A percentile compares a stretch with the other conserved stretches of the same genome.
These are phyloP conservation scores for Meloe dianella DNA, from an alignment of 2,888 invertebrate genomes.

Conservation along the genomic window DNA sequence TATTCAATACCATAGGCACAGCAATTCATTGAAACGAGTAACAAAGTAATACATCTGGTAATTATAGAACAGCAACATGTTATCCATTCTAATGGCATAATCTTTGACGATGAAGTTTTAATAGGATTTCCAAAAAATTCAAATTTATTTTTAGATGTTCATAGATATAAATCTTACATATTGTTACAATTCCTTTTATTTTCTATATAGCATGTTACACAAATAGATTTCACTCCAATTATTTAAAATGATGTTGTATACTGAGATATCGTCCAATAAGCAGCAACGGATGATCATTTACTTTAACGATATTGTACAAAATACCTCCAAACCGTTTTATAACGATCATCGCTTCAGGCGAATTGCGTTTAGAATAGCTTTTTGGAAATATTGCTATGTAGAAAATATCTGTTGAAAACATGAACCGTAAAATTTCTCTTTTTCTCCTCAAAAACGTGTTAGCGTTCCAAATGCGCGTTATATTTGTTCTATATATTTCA, in stretches of 20 bases:
- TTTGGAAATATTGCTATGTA: slow-evolving; percentile 2
- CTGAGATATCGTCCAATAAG: slow-evolving; percentile 17
- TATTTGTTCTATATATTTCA: no score
- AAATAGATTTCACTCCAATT: slow-evolving; percentile 21
- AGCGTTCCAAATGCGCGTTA: neutral
- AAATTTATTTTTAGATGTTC: neutral
- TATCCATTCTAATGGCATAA: no score
- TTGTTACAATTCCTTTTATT: neutral
- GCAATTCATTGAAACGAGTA: no score
- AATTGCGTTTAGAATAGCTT: slow-evolving; percentile 12
- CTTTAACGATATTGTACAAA: slow-evolving; percentile 28
- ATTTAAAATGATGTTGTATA: slow-evolving; percentile 29
- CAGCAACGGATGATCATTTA: slow-evolving; percentile 27
- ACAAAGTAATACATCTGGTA: no score
- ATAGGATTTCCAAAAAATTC: neutral
- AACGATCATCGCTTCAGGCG: slow-evolving; percentile 20
- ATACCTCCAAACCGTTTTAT: slow-evolving; percentile 26
- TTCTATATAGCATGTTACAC: neutral
- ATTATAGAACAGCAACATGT: no score
- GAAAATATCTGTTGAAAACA: slow-evolving; percentile 4
- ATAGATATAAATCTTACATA: neutral
- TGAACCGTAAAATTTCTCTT: slow-evolving; percentile 5
- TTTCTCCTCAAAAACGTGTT: neutral
- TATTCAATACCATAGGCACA: no score
- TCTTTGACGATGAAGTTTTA: neutral